phyloP scores from a whole-genome alignment of 2,888 invertebrate genomes.

The Oligia latruncula region DNA sequence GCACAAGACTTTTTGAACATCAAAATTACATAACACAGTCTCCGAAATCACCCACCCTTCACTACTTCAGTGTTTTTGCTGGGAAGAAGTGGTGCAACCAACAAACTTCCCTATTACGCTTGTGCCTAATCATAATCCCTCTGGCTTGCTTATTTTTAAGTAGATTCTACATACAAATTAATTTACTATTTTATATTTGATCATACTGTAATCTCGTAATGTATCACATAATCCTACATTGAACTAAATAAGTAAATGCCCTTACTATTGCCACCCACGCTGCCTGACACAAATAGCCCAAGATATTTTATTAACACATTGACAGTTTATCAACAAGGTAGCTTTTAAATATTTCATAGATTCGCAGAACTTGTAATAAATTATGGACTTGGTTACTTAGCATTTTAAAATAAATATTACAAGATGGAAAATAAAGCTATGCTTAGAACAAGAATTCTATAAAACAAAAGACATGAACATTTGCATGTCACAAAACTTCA shows the following conservation, averaged over 20 bases:
- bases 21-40: background rate
- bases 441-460: background rate
- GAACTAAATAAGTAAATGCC: background rate
- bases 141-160: background rate
- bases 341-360: constrained; percentile 22
- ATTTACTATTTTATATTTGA: background rate
- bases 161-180: background rate
- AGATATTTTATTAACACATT: constrained; percentile 1
- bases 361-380: constrained; percentile 14
- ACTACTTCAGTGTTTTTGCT: background rate
- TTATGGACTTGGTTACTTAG: constrained; percentile 1
- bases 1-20: background rate
- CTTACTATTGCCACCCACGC: background rate
- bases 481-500: background rate
- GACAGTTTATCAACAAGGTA: constrained; percentile 1
- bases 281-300: background rate
- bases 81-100: background rate
- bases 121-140: background rate
- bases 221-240: too few relatives aligned
- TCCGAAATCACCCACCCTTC: background rate
- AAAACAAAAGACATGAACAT: background rate
- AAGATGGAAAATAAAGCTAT: background rate
- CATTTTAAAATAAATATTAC: constrained; percentile 16
- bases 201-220: background rate
- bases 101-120: background rate